Evolutionary conservation across 2,113 vertebrate species (phyloP), one percentile per base, ranked within the genome.

Genomic region (Crocuta crocuta): DNA sequence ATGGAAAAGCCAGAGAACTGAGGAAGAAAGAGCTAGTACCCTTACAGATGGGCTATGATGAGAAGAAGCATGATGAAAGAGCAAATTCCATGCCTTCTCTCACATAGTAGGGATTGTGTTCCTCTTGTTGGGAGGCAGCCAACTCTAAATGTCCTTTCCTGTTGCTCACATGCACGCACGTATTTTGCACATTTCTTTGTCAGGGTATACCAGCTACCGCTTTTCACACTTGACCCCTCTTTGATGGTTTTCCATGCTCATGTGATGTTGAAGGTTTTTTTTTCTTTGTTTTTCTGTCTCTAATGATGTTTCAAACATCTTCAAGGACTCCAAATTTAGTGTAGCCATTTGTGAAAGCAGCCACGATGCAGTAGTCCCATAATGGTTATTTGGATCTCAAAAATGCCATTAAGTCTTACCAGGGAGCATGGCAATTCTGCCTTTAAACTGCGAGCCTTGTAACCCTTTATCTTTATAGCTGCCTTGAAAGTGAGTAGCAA

Each of bases 381-480:
- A 33, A 48, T 33, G 68, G 63, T 86, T 78, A 50, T 94, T 87
- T 45, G 80, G 93, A 86, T 93, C 85, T 91, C 85, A 5, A 15
- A 96, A 94, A 86, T 1, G 24, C 81, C 74, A 28, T 76, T 45
- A 17, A 63, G 35, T 53, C 91, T 95, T 83, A 55, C 89, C 53
- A n/a, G 90, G 79, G 83, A 95, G 58, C 53, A 13, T 19, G 68
- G 82, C 53, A 23, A 19, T 73, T 43, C 53, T 96, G 85, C 87
- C 78, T 94, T 91, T 89, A 89, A 91, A 89, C 61, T 61, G 79
- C 0, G 2, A 93, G 92, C 86, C 45, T 61, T 83, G 82, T 68
- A 55, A 53, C 84, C 83, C 78, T 97, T 97, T 88, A 93, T 97
- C 85, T 97, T 97, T 95, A 97, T 65, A 89, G 96, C 95, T 10